These are phyloP conservation scores for Drosophila peninsularis DNA, from an alignment of 2,888 invertebrate genomes.

Conservation along the genomic window DNA sequence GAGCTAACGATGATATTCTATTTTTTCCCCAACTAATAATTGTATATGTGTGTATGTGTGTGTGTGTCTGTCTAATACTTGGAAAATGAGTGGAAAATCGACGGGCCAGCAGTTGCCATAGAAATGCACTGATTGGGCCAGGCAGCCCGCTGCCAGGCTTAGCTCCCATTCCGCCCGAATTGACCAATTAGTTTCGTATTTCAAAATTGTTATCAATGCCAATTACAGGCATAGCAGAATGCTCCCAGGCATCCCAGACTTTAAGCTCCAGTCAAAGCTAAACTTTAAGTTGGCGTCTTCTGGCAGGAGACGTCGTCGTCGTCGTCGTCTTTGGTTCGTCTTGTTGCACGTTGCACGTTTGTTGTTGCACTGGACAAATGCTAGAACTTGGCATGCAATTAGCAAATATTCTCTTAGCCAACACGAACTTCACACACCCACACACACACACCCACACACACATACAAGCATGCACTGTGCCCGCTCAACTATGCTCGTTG, in stretches of 20 bases:
- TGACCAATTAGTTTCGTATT: conserved; percentile 62
- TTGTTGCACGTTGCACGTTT: conserved; percentile 36
- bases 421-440: conserved; percentile 12
- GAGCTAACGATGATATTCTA: conserved; percentile 15
- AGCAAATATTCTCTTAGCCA: conserved; percentile 35
- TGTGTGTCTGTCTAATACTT: conserved; percentile 12
- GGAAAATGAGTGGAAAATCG: conserved; percentile 8
- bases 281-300: conserved; percentile 1
- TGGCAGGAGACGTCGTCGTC: not conserved
- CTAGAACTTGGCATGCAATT: conserved; percentile 51
- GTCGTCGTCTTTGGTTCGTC: conserved; percentile 3
- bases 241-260: not conserved
- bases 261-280: not conserved
- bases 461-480: conserved; percentile 44
- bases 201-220: conserved; percentile 44
- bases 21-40: not conserved
- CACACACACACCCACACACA: conserved; percentile 23
- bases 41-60: conserved; percentile 8
- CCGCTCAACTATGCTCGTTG: conserved; percentile 47
- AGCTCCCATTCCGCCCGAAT: conserved; percentile 13
- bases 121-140: conserved; percentile 48
- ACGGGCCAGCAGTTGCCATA: conserved; percentile 39
- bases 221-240: conserved; percentile 38
- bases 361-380: conserved; percentile 28
- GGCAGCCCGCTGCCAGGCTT: not conserved